phyloP scores from a whole-genome alignment of 2,113 vertebrate species.

The Neolamprologus devosi region DNA sequence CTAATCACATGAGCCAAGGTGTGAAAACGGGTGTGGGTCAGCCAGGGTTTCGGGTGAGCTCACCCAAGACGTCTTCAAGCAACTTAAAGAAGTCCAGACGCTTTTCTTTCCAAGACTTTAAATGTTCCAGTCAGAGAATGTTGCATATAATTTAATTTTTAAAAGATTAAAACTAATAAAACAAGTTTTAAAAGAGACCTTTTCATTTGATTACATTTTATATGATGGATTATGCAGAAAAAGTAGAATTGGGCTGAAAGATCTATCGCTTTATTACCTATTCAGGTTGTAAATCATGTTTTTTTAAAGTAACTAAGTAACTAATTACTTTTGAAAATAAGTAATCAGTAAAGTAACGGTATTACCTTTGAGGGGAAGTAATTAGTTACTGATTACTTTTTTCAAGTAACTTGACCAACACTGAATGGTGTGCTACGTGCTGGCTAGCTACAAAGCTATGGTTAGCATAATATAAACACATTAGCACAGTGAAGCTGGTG shows the following conservation, averaged over 20 bases:
- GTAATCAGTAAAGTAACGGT: background rate
- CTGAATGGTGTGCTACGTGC: background rate
- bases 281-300: background rate
- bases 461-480: background rate
- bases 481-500: background rate
- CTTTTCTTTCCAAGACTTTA: background rate
- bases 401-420: background rate
- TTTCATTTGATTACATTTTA: background rate
- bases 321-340: background rate
- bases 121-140: background rate
- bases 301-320: background rate
- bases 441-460: background rate
- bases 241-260: background rate
- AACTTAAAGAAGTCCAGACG: background rate
- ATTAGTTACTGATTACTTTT: background rate
- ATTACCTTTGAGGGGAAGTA: background rate
- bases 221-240: background rate
- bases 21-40: background rate
- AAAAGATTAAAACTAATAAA: background rate
- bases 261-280: rapidly evolving
- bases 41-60: background rate
- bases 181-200: background rate
- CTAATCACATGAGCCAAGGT: background rate
- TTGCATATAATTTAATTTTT: rapidly evolving
- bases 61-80: background rate